phyloP scores from a whole-genome alignment of 2,888 invertebrate genomes.

The Bhutanitis thaidina region DNA sequence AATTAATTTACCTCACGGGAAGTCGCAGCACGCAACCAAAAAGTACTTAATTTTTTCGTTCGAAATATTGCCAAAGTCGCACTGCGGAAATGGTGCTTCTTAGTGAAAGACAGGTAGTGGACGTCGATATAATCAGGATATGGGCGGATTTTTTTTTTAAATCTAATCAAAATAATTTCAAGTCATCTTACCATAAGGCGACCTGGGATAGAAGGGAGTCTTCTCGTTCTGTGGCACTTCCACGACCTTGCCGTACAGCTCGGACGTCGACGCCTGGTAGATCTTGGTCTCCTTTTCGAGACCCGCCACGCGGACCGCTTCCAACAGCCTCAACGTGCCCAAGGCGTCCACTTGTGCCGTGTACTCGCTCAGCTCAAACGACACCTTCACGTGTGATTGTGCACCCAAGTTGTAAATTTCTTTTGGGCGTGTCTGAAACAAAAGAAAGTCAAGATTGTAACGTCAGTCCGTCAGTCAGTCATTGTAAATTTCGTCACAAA shows the following conservation, averaged over 20 bases:
- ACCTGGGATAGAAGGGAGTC: constrained; percentile 97
- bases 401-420: constrained; percentile 99
- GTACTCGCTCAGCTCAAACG: constrained; percentile 99
- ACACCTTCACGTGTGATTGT: constrained; percentile 99
- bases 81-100: too few relatives aligned
- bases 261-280: constrained; percentile 98
- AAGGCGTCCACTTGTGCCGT: constrained; percentile 98
- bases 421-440: constrained; percentile 82
- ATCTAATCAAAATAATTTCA: too few relatives aligned
- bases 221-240: constrained; percentile 96
- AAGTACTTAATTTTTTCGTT: too few relatives aligned
- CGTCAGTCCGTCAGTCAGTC: too few relatives aligned
- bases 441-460: not conserved
- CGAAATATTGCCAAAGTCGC: too few relatives aligned
- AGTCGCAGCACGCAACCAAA: too few relatives aligned
- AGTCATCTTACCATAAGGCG: constrained; percentile 90
- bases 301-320: constrained; percentile 94
- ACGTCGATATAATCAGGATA: too few relatives aligned
- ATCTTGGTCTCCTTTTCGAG: constrained; percentile 90
- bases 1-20: too few relatives aligned
- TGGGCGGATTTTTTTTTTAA: too few relatives aligned
- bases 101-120: too few relatives aligned
- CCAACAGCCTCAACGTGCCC: constrained; percentile 94
- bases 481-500: too few relatives aligned
- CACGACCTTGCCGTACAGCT: constrained; percentile 95